Percentiles rank a stretch among this genome's conserved stretches.
Evolutionary conservation across 2,797 vertebrate genomes (phyloP).

Genomic region (Cossypha dichroa): DNA sequence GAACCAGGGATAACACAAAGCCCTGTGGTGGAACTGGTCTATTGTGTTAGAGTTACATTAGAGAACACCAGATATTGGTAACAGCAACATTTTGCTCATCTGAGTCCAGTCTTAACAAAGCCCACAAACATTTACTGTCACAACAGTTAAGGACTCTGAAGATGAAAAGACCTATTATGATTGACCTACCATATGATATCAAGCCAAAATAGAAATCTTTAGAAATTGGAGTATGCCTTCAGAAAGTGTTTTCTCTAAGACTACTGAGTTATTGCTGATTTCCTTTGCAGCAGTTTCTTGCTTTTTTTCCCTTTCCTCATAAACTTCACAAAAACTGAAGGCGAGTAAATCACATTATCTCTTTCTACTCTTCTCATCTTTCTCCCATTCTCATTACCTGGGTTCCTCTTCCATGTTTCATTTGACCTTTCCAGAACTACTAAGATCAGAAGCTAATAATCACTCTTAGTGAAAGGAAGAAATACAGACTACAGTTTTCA

Average conservation of each 20-base stretch:
- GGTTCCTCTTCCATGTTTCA: background rate
- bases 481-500: background rate
- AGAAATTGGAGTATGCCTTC: background rate
- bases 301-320: background rate
- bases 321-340: background rate
- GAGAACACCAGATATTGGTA: background rate
- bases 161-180: background rate
- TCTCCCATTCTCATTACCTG: background rate
- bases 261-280: background rate
- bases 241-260: background rate
- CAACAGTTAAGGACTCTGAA: background rate
- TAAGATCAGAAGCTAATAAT: background rate
- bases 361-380: background rate
- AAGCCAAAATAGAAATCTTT: background rate
- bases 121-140: background rate
- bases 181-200: background rate
- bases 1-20: conserved; percentile 54
- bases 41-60: background rate
- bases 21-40: background rate
- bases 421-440: background rate
- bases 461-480: background rate
- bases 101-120: background rate
- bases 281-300: background rate
- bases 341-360: background rate
- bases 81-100: background rate